Evolutionary conservation across 2,888 invertebrate genomes (phyloP).

Genomic region (Ectobius pallidus): DNA sequence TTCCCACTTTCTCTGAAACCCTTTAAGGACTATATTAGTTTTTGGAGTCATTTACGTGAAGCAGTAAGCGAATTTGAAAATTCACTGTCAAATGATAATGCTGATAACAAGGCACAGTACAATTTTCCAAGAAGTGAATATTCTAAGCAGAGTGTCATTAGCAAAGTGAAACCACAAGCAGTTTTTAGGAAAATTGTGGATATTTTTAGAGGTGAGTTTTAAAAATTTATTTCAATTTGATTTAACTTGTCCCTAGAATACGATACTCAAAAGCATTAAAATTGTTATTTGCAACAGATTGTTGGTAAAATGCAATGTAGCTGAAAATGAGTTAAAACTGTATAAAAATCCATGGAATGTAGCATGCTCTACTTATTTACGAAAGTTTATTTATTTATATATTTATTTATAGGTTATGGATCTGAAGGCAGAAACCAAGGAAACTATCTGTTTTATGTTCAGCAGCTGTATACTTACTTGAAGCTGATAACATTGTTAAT

Average conservation of each 20-base stretch:
- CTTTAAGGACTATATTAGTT: constrained; percentile 7
- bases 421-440: neutral
- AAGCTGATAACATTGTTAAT: constrained; percentile 9
- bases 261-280: too few relatives aligned
- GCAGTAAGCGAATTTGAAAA: neutral
- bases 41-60: constrained; percentile 22
- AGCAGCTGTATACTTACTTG: constrained; percentile 23
- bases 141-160: too few relatives aligned
- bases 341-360: too few relatives aligned
- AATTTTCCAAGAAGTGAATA: too few relatives aligned
- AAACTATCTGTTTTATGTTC: constrained; percentile 44
- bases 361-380: too few relatives aligned
- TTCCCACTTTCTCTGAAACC: constrained; percentile 4
- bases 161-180: constrained; percentile 15
- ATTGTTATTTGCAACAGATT: too few relatives aligned
- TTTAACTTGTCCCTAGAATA: too few relatives aligned
- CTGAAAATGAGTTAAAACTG: too few relatives aligned
- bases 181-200: constrained; percentile 30
- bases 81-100: neutral
- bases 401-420: neutral
- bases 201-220: neutral
- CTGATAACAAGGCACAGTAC: too few relatives aligned
- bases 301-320: too few relatives aligned
- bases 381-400: too few relatives aligned
- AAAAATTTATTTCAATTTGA: too few relatives aligned